Base-by-base conservation (phyloP, 2,888 invertebrate species). In the Gastrophysa polygoni region DNA sequence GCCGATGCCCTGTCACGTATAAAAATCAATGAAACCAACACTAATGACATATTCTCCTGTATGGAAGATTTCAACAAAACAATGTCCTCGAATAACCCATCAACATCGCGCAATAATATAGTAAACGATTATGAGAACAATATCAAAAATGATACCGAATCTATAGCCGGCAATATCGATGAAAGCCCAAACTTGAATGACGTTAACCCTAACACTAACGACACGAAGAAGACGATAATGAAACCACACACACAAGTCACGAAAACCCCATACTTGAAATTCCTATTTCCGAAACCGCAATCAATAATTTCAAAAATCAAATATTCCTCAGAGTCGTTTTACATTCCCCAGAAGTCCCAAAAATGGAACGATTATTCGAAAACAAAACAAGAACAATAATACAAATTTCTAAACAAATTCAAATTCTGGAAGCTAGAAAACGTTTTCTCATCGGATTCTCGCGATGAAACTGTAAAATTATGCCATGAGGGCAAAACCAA, bases 221-320 rank as follows among this genome's bases (percentile, higher is more conserved):
- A 56, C 44, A 34, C 21, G 5, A 55, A 20, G 11, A 29, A 28
- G 44, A n/a, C 20, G 59, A 59, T 28, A 55, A 55, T 7, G 55
- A 55, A 55, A 59, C 59, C 1, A 44, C 46, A 18, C 55, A 59
- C 28, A 47, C 54, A 11, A 59, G 55, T 18, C n/a, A n/a, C n/a
- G n/a, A 46, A 51, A 55, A 59, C 14, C 59, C 59, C n/a, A 55
- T 59, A n/a, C 32, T 46, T 4, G 44, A 51, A 24, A 49, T 57
- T 10, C 57, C 57, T 1, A 57, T 57, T 8, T 29, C 57, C 16
- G 57, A 57, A 32, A 49, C 16, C 34, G 14, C 48, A 14, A 38
- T 57, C 24, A 57, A 50, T 14, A 34, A 49, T 49, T 50, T 38
- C 17, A 17, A 59, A 29, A 51, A 59, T 43, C 59, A 51, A 59